A percentile compares a stretch with the other conserved stretches of the same genome.
Conservation (phyloP, 53 echinoderm and acorn worm species). For the Luidia sarsii region DNA sequence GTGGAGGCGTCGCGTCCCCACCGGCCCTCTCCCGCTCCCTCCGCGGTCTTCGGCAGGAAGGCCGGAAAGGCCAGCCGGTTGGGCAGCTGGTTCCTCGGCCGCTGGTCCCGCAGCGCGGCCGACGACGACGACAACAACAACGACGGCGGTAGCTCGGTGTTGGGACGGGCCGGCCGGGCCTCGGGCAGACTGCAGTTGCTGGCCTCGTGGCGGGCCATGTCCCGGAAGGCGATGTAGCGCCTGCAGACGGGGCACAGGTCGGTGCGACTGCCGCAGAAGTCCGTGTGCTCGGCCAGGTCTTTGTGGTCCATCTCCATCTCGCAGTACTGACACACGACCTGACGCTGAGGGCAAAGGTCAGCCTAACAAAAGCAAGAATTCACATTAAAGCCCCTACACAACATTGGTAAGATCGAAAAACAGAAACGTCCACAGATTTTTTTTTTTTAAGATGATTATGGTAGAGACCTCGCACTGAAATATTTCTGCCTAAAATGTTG, state of each 20-base stretch:
- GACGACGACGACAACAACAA: too few relatives aligned
- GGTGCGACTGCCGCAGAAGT: conserved; percentile 94
- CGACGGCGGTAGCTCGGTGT: not conserved
- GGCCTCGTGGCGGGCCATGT: conserved; percentile 67
- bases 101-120: not conserved
- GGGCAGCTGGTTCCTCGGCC: not conserved
- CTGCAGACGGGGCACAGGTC: conserved; percentile 80
- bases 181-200: conserved; percentile 64
- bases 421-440: too few relatives aligned
- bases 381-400: too few relatives aligned
- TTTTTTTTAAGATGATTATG: too few relatives aligned
- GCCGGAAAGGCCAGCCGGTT: not conserved
- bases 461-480: not conserved
- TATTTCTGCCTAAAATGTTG: too few relatives aligned
- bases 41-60: not conserved
- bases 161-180: conserved; percentile 7
- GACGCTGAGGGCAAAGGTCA: conserved; percentile 66
- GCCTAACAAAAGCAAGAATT: conserved; percentile 30
- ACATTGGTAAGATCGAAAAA: too few relatives aligned
- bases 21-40: not conserved
- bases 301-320: conserved; percentile 73
- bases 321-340: conserved; percentile 80
- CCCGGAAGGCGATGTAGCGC: conserved; percentile 77
- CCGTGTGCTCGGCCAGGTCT: conserved; percentile 67
- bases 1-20: not conserved